phyloP scores from a whole-genome alignment of 2,888 invertebrate genomes.

The Tyria jacobaeae region DNA sequence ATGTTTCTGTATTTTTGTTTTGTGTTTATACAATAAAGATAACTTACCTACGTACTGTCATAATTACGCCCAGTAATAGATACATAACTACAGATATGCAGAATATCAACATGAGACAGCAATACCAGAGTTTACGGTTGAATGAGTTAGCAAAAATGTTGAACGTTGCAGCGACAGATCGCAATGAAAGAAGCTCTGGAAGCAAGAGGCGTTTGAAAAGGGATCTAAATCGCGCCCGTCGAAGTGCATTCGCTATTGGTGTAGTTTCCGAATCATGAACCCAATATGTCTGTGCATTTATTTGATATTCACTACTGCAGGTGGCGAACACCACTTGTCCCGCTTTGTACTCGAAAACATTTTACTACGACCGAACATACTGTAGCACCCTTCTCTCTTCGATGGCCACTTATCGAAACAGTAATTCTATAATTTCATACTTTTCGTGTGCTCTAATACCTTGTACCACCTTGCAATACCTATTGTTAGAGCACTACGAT shows the following conservation, averaged over 20 bases:
- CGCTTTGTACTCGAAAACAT: conserved; percentile 17
- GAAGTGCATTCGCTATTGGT: conserved; percentile 73
- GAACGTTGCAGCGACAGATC: conserved; percentile 61
- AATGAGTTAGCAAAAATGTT: conserved; percentile 69
- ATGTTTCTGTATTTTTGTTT: too few relatives aligned
- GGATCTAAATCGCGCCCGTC: conserved; percentile 64
- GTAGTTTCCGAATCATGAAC: conserved; percentile 62
- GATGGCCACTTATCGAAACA: too few relatives aligned
- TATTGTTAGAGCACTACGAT: too few relatives aligned
- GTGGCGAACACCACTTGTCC: conserved; percentile 22
- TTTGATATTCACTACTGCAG: conserved; percentile 43
- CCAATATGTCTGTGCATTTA: conserved; percentile 42
- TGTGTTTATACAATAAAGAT: too few relatives aligned
- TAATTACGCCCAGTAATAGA: not conserved
- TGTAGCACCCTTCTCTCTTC: not conserved
- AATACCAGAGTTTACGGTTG: conserved; percentile 62
- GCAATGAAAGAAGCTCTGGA: conserved; percentile 63
- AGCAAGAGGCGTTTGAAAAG: conserved; percentile 63
- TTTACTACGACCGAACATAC: not conserved
- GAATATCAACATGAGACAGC: conserved; percentile 28
- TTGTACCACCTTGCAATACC: too few relatives aligned
- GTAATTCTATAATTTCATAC: not conserved
- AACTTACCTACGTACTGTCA: too few relatives aligned
- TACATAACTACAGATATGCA: conserved; percentile 5
- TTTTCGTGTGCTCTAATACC: too few relatives aligned